Percentiles rank a stretch among this genome's conserved stretches.
These are phyloP conservation scores for Linurgus olivaceus DNA, from an alignment of 2,797 vertebrate species.

Conservation along the genomic window DNA sequence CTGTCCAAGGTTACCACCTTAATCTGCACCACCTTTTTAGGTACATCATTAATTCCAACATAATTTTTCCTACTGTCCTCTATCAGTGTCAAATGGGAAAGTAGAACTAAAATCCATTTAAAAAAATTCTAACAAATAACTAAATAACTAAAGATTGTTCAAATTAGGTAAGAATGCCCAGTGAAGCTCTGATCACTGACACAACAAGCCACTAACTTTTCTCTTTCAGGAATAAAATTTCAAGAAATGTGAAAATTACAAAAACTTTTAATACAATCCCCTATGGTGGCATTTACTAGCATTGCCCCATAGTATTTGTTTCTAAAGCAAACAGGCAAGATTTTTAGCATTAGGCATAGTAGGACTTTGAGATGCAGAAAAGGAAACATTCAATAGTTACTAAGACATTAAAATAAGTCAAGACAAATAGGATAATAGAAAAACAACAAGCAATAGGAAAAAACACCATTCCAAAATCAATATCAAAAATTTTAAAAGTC, in stretches of 20 bases:
- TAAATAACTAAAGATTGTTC: background rate
- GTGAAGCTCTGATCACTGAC: background rate
- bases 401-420: background rate
- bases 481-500: background rate
- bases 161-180: background rate
- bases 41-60: background rate
- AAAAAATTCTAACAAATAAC: background rate
- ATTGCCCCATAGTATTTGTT: background rate
- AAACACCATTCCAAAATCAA: background rate
- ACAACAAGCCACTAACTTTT: background rate
- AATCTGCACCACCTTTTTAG: background rate
- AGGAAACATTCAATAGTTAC: fast-evolving
- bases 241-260: background rate
- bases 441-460: background rate
- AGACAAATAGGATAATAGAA: background rate
- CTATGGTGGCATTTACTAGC: too few relatives aligned
- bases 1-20: background rate
- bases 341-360: background rate
- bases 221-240: background rate
- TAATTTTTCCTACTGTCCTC: background rate
- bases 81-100: background rate
- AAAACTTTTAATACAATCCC: background rate
- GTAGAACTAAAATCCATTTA: background rate
- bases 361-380: background rate
- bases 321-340: background rate